phyloP scores from a whole-genome alignment of 2,888 invertebrate genomes.

The Zygaena filipendulae region DNA sequence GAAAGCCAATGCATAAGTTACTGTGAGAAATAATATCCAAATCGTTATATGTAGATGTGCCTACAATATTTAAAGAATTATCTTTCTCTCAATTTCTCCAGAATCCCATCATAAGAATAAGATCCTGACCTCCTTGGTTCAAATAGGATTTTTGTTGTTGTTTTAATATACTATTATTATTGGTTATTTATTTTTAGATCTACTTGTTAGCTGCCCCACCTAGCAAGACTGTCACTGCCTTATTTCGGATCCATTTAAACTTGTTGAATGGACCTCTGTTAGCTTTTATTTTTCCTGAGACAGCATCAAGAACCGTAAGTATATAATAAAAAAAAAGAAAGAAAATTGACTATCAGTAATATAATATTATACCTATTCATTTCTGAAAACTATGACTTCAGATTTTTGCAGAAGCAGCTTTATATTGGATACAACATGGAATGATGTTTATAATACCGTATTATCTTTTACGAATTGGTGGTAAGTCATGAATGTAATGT shows the following conservation, averaged over 20 bases:
- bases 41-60: no score
- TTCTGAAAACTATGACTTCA: no score
- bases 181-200: slow-evolving; percentile 75
- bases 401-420: slow-evolving; percentile 92
- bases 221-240: slow-evolving; percentile 79
- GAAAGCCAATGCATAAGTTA: no score
- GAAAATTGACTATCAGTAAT: neutral
- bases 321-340: neutral
- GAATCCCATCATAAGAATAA: no score
- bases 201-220: slow-evolving; percentile 90
- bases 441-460: slow-evolving; percentile 95
- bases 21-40: no score
- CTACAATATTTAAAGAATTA: no score
- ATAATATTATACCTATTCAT: slow-evolving; percentile 6
- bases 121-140: no score
- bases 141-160: no score
- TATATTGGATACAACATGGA: slow-evolving; percentile 96
- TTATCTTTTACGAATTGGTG: slow-evolving; percentile 88
- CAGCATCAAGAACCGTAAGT: slow-evolving; percentile 87
- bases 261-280: slow-evolving; percentile 93
- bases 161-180: no score
- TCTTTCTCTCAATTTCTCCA: no score
- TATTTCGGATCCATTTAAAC: slow-evolving; percentile 93
- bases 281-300: slow-evolving; percentile 94
- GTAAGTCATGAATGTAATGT: no score